Conservation (phyloP, 37 sponge, comb jelly and placozoan genomes). For the Chondrosia reniformis region DNA sequence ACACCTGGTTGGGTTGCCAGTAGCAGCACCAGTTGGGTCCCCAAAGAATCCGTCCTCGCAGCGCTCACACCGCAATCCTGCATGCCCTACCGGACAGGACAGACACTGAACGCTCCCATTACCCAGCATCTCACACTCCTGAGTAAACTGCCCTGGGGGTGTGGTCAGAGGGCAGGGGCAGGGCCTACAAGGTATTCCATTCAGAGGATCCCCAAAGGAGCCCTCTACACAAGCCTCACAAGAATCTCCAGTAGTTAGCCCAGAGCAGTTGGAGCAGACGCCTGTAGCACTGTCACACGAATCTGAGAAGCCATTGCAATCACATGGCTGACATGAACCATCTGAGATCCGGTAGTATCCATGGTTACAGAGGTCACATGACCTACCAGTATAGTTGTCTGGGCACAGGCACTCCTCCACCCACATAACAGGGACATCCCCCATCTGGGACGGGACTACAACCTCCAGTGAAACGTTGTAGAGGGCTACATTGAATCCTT, state of each 20-base stretch:
- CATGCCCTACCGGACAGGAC: neutral
- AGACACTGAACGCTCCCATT: neutral
- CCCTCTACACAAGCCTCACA: slow-evolving; percentile 63
- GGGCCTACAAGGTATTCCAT: slow-evolving; percentile 21
- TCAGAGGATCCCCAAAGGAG: slow-evolving; percentile 40
- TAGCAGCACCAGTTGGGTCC: slow-evolving; percentile 11
- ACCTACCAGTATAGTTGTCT: slow-evolving; percentile 67
- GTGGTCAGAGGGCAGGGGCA: slow-evolving; percentile 15
- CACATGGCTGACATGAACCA: slow-evolving; percentile 63
- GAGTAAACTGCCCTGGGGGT: slow-evolving; percentile 35
- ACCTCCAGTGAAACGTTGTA: slow-evolving; percentile 16
- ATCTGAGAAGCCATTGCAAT: slow-evolving; percentile 61
- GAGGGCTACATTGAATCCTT: neutral
- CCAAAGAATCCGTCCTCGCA: slow-evolving; percentile 26
- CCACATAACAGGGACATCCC: slow-evolving; percentile 17
- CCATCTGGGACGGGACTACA: neutral
- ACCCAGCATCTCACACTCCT: slow-evolving; percentile 18
- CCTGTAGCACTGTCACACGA: slow-evolving; percentile 70
- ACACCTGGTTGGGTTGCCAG: slow-evolving; percentile 49
- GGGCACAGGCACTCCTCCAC: slow-evolving; percentile 63
- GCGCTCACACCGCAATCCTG: slow-evolving; percentile 7
- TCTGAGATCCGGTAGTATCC: slow-evolving; percentile 51
- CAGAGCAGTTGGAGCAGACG: slow-evolving; percentile 56
- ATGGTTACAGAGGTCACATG: slow-evolving; percentile 73
- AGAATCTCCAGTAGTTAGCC: slow-evolving; percentile 54